phyloP scores from a whole-genome alignment of 37 sponge, comb jelly and placozoan species.

The Agelas oroides region DNA sequence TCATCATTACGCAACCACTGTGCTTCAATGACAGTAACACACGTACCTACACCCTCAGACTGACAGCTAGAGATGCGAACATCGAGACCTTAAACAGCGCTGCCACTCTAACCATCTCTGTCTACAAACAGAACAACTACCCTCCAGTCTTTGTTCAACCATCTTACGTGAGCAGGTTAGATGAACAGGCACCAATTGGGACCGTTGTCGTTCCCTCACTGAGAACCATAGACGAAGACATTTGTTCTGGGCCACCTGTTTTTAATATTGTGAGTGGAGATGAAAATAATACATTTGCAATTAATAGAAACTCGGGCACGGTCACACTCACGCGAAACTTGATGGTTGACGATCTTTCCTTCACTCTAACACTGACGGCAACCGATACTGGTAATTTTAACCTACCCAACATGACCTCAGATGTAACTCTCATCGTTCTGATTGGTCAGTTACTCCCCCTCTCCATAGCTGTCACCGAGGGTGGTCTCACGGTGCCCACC shows the following conservation, averaged over 20 bases:
- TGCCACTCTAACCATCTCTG: slow-evolving; percentile 39
- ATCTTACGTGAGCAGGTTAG: slow-evolving; percentile 65
- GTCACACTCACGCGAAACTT: slow-evolving; percentile 56
- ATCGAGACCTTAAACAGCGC: slow-evolving; percentile 15
- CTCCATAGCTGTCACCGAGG: slow-evolving; percentile 31
- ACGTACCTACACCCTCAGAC: slow-evolving; percentile 30
- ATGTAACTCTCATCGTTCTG: slow-evolving; percentile 49
- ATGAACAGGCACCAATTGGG: slow-evolving; percentile 29
- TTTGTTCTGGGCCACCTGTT: slow-evolving; percentile 62
- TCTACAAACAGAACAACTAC: slow-evolving; percentile 64
- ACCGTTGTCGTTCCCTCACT: slow-evolving; percentile 53
- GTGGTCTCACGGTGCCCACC: slow-evolving; percentile 60
- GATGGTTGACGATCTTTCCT: slow-evolving; percentile 46
- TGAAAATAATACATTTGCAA: slow-evolving; percentile 48
- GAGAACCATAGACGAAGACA: slow-evolving; percentile 63
- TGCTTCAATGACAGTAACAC: slow-evolving; percentile 41
- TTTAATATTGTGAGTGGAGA: slow-evolving; percentile 54
- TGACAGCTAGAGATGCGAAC: slow-evolving; percentile 51
- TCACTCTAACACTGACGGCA: slow-evolving; percentile 57
- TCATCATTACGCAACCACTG: slow-evolving; percentile 22
- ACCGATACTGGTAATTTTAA: slow-evolving; percentile 62
- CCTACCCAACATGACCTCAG: slow-evolving; percentile 3
- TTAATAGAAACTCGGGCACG: slow-evolving; percentile 62
- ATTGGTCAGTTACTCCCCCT: slow-evolving; percentile 74
- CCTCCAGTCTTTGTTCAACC: slow-evolving; percentile 73